Evolutionary conservation across 2,888 invertebrate species (phyloP), one percentile per base, ranked within the genome.

Genomic region (Therioaphis trifolii): DNA sequence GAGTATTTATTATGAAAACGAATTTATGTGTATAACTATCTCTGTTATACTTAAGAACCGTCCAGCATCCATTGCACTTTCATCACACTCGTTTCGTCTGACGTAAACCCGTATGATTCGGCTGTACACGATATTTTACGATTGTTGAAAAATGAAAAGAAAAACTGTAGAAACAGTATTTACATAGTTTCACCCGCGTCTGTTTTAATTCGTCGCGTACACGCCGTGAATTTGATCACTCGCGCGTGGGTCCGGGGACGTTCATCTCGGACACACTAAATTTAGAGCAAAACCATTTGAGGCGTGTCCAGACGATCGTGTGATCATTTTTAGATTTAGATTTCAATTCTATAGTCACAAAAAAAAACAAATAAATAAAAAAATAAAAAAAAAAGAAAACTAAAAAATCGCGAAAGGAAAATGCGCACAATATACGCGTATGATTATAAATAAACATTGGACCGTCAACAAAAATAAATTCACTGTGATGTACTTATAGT

Each of bases 361-460:
- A 75, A 77, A 63, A 63, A 77, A 15, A n/a, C n/a, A n/a, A n/a
- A n/a, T n/a, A n/a, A n/a, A n/a, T n/a, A n/a, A n/a, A n/a, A n/a
- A n/a, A n/a, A n/a, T n/a, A n/a, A n/a, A n/a, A n/a, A n/a, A n/a
- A n/a, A n/a, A n/a, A n/a, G n/a, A n/a, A n/a, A n/a, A n/a, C n/a
- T n/a, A n/a, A n/a, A n/a, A n/a, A n/a, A n/a, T n/a, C 29, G 18
- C n/a, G 9, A 27, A 27, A 27, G 27, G 18, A 12, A 61, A 76
- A 61, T n/a, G 61, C 46, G 46, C 27, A 46, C 61, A 61, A 61
- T 43, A 75, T 11, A 43, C 43, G 46, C 24, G 14, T n/a, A 52
- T n/a, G 18, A 55, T 55, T 21, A 55, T 46, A 76, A 76, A 76
- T 76, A 76, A 76, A 75, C 75, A 9, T 75, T 75, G 75, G 75